A percentile compares a stretch with the other conserved stretches of the same genome.
Evolutionary conservation across 2,113 vertebrate species (phyloP).

Genomic region (Epinephelus fuscoguttatus): DNA sequence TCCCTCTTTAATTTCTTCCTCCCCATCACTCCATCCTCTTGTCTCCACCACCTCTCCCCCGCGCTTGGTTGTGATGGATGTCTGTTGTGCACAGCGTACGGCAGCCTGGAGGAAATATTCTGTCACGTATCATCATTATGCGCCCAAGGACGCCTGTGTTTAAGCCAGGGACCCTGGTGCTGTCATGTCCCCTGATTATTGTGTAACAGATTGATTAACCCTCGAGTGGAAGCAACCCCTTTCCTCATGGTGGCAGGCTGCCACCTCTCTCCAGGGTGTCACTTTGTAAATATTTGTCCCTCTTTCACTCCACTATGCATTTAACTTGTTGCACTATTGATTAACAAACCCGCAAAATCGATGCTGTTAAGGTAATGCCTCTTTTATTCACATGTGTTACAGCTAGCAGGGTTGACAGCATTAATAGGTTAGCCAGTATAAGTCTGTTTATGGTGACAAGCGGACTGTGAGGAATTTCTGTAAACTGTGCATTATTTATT

Average conservation of each 20-base stretch:
- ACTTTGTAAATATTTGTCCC: slow-evolving; percentile 60
- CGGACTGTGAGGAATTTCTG: slow-evolving; percentile 16
- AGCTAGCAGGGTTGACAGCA: not conserved
- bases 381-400: slow-evolving; percentile 45
- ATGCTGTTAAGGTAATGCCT: slow-evolving; percentile 35
- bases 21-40: slow-evolving; percentile 14
- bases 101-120: slow-evolving; percentile 61
- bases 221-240: slow-evolving; percentile 48
- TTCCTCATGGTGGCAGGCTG: slow-evolving; percentile 38
- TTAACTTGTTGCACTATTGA: slow-evolving; percentile 60
- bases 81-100: slow-evolving; percentile 28
- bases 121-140: slow-evolving; percentile 69
- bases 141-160: slow-evolving; percentile 61
- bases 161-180: slow-evolving; percentile 52
- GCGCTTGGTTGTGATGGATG: slow-evolving; percentile 64
- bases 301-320: slow-evolving; percentile 22
- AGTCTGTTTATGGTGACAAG: slow-evolving; percentile 7
- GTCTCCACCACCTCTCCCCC: slow-evolving; percentile 31
- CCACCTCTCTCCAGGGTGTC: slow-evolving; percentile 36
- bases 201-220: slow-evolving; percentile 76
- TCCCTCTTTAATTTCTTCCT: slow-evolving; percentile 57
- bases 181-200: slow-evolving; percentile 70
- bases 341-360: slow-evolving; percentile 42
- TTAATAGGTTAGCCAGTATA: slow-evolving; percentile 6
- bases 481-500: slow-evolving; percentile 40